phyloP scores from a whole-genome alignment of 2,888 invertebrate species.

The Ectobius pallidus region DNA sequence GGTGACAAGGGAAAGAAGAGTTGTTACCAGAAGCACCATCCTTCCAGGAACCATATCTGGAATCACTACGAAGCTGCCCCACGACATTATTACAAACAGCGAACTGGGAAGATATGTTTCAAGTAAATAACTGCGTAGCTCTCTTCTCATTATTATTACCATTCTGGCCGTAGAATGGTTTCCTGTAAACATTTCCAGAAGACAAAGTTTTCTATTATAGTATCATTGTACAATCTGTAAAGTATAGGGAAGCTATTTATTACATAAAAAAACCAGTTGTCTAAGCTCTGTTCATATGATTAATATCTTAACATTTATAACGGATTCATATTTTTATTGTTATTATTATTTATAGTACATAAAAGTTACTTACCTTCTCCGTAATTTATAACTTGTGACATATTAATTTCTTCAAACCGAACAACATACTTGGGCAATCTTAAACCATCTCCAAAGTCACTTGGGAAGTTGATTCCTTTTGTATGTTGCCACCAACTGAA shows the following conservation, averaged over 20 bases:
- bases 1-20: conserved; percentile 66
- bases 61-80: conserved; percentile 71
- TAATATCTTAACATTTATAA: too few species aligned
- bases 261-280: too few species aligned
- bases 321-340: too few species aligned
- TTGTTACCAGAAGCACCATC: conserved; percentile 68
- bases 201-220: too few species aligned
- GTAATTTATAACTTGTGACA: conserved; percentile 66
- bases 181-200: conserved; percentile 58
- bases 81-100: conserved; percentile 68
- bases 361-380: conserved; percentile 70
- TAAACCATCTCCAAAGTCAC: conserved; percentile 61
- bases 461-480: conserved; percentile 57
- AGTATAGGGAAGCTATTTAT: too few species aligned
- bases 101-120: conserved; percentile 69
- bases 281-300: too few species aligned
- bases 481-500: conserved; percentile 67
- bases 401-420: conserved; percentile 65
- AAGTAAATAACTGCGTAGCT: conserved; percentile 65
- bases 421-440: conserved; percentile 69
- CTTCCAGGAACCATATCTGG: conserved; percentile 69
- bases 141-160: conserved; percentile 65
- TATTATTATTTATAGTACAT: too few species aligned
- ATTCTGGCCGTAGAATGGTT: conserved; percentile 66
- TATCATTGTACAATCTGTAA: too few species aligned